phyloP scores from a whole-genome alignment of 2,888 invertebrate genomes.

The Ariolimax columbianus region DNA sequence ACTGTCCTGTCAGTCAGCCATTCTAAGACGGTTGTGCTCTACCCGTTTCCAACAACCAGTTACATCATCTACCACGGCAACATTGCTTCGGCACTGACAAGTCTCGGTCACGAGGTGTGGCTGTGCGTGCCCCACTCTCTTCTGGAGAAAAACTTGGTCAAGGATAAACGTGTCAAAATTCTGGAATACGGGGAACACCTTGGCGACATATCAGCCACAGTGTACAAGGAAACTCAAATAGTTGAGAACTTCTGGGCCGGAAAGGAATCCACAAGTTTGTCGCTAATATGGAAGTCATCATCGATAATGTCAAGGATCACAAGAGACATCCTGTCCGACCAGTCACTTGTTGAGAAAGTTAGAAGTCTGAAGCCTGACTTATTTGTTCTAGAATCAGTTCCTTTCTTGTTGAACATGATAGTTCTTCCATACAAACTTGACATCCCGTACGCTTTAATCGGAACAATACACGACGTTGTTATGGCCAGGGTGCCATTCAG shows the following conservation, averaged over 20 bases:
- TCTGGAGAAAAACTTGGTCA: not conserved
- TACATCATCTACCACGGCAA: conserved; percentile 49
- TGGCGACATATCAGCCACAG: not conserved
- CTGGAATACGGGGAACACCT: not conserved
- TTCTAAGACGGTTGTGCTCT: conserved; percentile 38
- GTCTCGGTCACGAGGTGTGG: conserved; percentile 48
- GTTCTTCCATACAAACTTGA: conserved; percentile 52
- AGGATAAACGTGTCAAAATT: not conserved
- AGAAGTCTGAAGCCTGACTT: conserved; percentile 48
- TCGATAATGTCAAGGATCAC: not conserved
- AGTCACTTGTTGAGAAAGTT: conserved; percentile 37
- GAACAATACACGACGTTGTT: conserved; percentile 46
- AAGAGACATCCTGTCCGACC: conserved; percentile 23
- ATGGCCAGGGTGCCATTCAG: conserved; percentile 50
- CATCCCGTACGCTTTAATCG: conserved; percentile 50
- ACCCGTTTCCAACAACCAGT: conserved; percentile 23
- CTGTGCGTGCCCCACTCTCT: conserved; percentile 25
- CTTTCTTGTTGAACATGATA: conserved; percentile 38
- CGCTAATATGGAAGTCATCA: not conserved
- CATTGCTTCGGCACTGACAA: conserved; percentile 38
- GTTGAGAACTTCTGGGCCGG: conserved; percentile 29
- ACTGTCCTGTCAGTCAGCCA: not conserved
- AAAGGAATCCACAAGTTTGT: not conserved
- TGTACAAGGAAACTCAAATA: not conserved
- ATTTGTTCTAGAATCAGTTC: conserved; percentile 50